Evolutionary conservation across 2,888 invertebrate species (phyloP).

Genomic region (Dinocampus coccinellae): DNA sequence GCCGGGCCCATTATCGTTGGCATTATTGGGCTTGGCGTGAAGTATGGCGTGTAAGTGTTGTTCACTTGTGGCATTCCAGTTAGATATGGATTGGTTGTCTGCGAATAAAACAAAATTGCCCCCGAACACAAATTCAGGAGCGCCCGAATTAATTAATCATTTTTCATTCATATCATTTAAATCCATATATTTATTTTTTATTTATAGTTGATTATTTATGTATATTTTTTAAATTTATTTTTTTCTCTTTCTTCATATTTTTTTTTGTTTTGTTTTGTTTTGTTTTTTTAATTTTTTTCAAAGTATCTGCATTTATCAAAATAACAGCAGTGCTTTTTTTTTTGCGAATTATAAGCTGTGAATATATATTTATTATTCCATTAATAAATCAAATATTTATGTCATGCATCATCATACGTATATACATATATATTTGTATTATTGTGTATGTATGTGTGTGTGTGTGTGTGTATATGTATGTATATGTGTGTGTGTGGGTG

Average conservation of each 20-base stretch:
- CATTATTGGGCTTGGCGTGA: slow-evolving; percentile 89
- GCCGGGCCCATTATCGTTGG: slow-evolving; percentile 88
- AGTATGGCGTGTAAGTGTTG: slow-evolving; percentile 92
- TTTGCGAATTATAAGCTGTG: background rate
- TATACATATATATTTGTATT: background rate
- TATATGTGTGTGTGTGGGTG: slow-evolving; percentile 21
- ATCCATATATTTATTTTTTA: slow-evolving; percentile 6
- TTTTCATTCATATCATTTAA: background rate
- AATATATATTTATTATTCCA: slow-evolving; percentile 4
- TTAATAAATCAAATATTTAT: slow-evolving; percentile 14
- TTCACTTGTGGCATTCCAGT: slow-evolving; percentile 91
- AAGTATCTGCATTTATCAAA: background rate
- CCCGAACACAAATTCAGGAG: slow-evolving; percentile 57
- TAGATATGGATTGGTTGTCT: slow-evolving; percentile 93
- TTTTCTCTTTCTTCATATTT: no score
- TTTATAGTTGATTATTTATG: background rate
- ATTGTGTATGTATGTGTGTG: slow-evolving; percentile 25
- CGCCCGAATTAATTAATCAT: slow-evolving; percentile 48
- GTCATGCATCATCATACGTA: slow-evolving; percentile 8
- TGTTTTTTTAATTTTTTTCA: background rate
- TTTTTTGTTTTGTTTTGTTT: background rate
- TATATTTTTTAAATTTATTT: background rate
- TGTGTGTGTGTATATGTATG: no score
- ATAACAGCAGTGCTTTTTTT: background rate
- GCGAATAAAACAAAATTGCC: slow-evolving; percentile 52